Conservation (phyloP, 2,113 vertebrate species). For the Oncorhynchus clarkii region DNA sequence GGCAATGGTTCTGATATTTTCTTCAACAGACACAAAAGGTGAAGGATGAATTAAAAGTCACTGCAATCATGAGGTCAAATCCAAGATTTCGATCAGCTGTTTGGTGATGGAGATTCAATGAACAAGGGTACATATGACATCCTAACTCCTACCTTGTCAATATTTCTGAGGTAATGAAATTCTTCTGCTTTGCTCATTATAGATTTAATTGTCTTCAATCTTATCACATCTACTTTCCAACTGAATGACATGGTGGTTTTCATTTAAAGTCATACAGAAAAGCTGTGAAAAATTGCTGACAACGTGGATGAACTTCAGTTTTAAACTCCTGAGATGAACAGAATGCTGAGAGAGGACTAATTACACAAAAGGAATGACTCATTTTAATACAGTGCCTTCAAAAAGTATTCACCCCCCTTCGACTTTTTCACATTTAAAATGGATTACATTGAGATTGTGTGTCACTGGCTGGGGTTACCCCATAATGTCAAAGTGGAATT, state of each 20-base stretch:
- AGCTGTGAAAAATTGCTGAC: not conserved
- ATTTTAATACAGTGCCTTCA: not conserved
- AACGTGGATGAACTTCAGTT: constrained; percentile 8
- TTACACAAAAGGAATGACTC: constrained; percentile 6
- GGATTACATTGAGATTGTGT: no score
- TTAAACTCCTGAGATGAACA: constrained; percentile 6
- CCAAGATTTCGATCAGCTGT: constrained; percentile 14
- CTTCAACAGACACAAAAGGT: constrained; percentile 9
- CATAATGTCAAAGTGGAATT: no score
- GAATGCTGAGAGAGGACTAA: not conserved
- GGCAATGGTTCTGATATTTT: constrained; percentile 23
- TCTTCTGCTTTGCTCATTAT: not conserved
- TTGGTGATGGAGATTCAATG: constrained; percentile 25
- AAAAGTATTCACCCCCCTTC: no score
- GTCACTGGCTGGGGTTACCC: no score
- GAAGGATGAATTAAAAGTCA: not conserved
- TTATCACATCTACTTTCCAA: constrained; percentile 14
- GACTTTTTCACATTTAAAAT: no score
- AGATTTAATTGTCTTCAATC: not conserved
- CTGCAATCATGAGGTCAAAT: constrained; percentile 10
- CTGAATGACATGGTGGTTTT: constrained; percentile 1
- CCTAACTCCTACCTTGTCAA: not conserved
- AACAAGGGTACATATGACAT: not conserved
- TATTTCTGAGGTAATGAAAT: constrained; percentile 1
- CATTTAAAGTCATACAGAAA: not conserved